Conservation (phyloP, 1,140 invertebrate species). For the Eupeodes corollae region DNA sequence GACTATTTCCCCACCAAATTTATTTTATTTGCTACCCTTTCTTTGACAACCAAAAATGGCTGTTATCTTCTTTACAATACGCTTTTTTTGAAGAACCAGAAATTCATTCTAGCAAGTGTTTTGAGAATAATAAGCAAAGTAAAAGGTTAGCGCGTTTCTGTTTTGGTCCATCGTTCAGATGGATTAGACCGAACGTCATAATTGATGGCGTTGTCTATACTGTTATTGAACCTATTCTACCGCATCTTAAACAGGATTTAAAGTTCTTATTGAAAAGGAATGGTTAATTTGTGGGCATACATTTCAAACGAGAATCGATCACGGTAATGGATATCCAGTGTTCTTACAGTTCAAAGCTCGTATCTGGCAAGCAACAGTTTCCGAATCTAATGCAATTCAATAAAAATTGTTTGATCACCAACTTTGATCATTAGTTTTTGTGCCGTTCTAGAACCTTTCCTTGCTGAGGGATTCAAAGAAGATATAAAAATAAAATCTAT, state of each 20-base stretch:
- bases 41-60: slow-evolving; percentile 90
- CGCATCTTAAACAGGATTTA: slow-evolving; percentile 86
- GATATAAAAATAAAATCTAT: slow-evolving; percentile 73
- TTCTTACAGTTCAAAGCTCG: slow-evolving; percentile 99
- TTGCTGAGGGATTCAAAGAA: slow-evolving; percentile 63
- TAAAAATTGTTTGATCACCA: slow-evolving; percentile 87
- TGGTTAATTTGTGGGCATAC: slow-evolving; percentile 99
- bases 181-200: slow-evolving; percentile 98
- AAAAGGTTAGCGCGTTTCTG: slow-evolving; percentile 95
- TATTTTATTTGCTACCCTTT: slow-evolving; percentile 91
- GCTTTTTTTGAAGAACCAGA: slow-evolving; percentile 94
- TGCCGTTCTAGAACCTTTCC: slow-evolving; percentile 98
- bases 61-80: slow-evolving; percentile 87
- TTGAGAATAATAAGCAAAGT: slow-evolving; percentile 89
- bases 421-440: slow-evolving; percentile 94
- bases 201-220: slow-evolving; percentile 82
- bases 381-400: slow-evolving; percentile 98
- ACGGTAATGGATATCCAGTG: slow-evolving; percentile 96
- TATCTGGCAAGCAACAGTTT: slow-evolving; percentile 95
- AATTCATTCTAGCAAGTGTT: slow-evolving; percentile 90
- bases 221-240: slow-evolving; percentile 90
- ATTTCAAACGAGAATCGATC: slow-evolving; percentile 92
- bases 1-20: too few relatives aligned
- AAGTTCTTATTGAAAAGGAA: slow-evolving; percentile 97
- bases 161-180: slow-evolving; percentile 97